A percentile compares a stretch with the other conserved stretches of the same genome.
Conservation (phyloP, 1,140 invertebrate genomes). For the Bombus pascuorum region DNA sequence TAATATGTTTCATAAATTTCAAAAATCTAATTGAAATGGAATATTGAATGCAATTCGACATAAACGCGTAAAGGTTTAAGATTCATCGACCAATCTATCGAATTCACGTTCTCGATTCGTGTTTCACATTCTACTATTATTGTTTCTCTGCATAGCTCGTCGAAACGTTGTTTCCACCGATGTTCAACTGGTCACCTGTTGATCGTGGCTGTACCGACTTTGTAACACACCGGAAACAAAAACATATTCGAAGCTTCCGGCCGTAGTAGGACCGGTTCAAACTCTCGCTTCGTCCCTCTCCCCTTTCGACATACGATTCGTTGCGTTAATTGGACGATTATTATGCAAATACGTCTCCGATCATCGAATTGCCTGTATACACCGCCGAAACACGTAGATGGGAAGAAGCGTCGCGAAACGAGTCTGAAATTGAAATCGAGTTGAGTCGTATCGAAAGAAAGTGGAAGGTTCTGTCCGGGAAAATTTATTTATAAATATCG, state of each 20-base stretch:
- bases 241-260: slow-evolving; percentile 61
- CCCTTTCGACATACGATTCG: slow-evolving; percentile 27
- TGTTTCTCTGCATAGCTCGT: slow-evolving; percentile 4
- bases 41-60: not conserved
- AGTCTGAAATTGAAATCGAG: not conserved
- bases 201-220: slow-evolving; percentile 53
- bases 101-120: not conserved
- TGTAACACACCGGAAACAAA: slow-evolving; percentile 58
- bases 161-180: slow-evolving; percentile 52
- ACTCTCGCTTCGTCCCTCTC: not conserved
- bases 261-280: slow-evolving; percentile 24
- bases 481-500: not conserved
- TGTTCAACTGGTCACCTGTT: slow-evolving; percentile 69
- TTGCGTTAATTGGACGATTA: slow-evolving; percentile 41
- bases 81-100: not conserved
- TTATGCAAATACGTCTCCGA: slow-evolving; percentile 31
- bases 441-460: too few species aligned
- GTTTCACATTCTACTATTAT: slow-evolving; percentile 10
- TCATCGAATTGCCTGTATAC: not conserved
- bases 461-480: not conserved
- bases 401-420: not conserved
- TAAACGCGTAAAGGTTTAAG: not conserved
- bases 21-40: not conserved
- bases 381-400: too few species aligned
- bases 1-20: too few species aligned